These are phyloP conservation scores for Drosophila setifemur DNA, from an alignment of 1,140 invertebrate genomes.

Conservation along the genomic window DNA sequence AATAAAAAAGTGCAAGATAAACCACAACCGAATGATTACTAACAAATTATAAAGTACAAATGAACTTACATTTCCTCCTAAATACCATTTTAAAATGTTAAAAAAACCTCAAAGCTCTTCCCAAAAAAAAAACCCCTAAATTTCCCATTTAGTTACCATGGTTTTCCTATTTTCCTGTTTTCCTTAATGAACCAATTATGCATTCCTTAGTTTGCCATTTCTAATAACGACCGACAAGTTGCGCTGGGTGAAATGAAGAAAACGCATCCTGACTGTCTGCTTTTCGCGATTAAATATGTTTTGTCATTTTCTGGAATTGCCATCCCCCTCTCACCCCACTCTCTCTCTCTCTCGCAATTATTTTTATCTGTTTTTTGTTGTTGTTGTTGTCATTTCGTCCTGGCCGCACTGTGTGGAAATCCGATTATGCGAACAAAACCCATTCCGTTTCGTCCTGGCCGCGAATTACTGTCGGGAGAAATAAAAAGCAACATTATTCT, in stretches of 20 bases:
- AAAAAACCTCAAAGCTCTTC: too few relatives aligned
- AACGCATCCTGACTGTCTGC: constrained; percentile 19
- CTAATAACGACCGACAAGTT: constrained; percentile 22
- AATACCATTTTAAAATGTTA: too few relatives aligned
- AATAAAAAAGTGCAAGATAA: too few relatives aligned
- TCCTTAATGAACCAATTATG: constrained; percentile 32
- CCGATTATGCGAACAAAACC: constrained; percentile 74
- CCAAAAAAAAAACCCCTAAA: too few relatives aligned
- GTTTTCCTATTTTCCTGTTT: not conserved
- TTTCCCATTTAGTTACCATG: too few relatives aligned
- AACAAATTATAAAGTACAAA: too few relatives aligned
- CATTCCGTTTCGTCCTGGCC: constrained; percentile 37
- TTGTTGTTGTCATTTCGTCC: too few relatives aligned
- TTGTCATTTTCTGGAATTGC: constrained; percentile 29
- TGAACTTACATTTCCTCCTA: too few relatives aligned
- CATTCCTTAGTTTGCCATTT: constrained; percentile 25
- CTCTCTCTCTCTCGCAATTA: not conserved
- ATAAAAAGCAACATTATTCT: constrained; percentile 79
- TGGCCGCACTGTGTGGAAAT: constrained; percentile 44
- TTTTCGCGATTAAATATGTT: constrained; percentile 44
- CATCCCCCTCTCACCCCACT: not conserved
- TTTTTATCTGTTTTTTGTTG: not conserved
- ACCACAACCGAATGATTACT: too few relatives aligned
- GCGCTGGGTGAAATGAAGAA: constrained; percentile 43
- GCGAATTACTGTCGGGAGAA: constrained; percentile 75